Conservation (phyloP, 2,797 vertebrate species). For the Protonibea diacanthus region DNA sequence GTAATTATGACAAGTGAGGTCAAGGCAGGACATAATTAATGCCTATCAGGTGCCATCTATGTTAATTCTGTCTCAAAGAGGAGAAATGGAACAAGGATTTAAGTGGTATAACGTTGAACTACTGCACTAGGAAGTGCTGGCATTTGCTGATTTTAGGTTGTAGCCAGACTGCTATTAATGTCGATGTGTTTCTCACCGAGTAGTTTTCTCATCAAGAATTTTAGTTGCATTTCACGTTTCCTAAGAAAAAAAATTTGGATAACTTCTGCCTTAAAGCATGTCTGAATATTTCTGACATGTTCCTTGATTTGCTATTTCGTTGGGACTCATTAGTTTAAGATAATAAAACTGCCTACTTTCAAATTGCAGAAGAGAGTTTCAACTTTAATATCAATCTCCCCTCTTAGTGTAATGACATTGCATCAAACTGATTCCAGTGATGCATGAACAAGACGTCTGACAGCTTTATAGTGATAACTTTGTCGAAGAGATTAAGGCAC, state of each 20-base stretch:
- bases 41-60: constrained; percentile 68
- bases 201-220: neutral
- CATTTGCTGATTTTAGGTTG: constrained; percentile 24
- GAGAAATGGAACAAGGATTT: constrained; percentile 46
- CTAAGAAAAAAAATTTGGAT: neutral
- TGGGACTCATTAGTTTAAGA: constrained; percentile 69
- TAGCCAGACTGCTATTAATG: constrained; percentile 8
- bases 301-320: constrained; percentile 59
- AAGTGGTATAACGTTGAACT: constrained; percentile 49
- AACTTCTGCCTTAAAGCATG: constrained; percentile 2
- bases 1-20: constrained; percentile 78
- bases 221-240: constrained; percentile 20
- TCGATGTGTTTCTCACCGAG: neutral
- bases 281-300: constrained; percentile 40
- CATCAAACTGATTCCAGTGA: constrained; percentile 79
- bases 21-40: constrained; percentile 78
- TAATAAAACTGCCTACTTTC: constrained; percentile 66
- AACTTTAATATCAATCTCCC: constrained; percentile 76
- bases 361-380: constrained; percentile 51
- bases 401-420: constrained; percentile 75
- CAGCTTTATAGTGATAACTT: constrained; percentile 84
- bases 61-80: constrained; percentile 58
- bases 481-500: constrained; percentile 81
- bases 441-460: constrained; percentile 81
- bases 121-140: constrained; percentile 1